These are phyloP conservation scores for Arbacia lixula DNA, from an alignment of 53 echinoderm and acorn worm genomes.

Conservation along the genomic window DNA sequence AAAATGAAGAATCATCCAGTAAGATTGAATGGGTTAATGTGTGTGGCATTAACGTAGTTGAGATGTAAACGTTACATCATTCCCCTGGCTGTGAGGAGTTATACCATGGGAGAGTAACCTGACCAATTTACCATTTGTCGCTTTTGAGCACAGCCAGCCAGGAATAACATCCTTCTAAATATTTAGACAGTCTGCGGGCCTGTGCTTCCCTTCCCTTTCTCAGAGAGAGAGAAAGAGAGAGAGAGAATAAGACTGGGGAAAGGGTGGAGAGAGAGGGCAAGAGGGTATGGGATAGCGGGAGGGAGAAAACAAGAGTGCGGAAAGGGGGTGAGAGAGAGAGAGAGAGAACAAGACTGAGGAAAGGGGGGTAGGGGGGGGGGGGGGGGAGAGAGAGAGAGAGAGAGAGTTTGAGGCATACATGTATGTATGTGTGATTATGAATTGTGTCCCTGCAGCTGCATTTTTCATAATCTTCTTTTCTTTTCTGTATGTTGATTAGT, in stretches of 20 bases:
- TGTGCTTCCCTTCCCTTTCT: background rate
- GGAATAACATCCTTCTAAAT: conserved; percentile 34
- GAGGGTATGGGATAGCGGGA: background rate
- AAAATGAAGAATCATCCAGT: too few relatives aligned
- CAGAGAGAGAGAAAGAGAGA: background rate
- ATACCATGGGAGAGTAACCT: too few relatives aligned
- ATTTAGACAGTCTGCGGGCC: conserved; percentile 10
- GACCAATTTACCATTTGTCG: too few relatives aligned
- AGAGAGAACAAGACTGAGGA: background rate
- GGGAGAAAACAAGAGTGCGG: background rate
- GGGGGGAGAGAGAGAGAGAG: background rate
- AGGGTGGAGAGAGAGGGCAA: background rate
- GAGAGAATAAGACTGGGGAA: background rate
- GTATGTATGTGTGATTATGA: too few relatives aligned
- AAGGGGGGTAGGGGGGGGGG: background rate
- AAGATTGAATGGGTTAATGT: too few relatives aligned
- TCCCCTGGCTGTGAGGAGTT: too few relatives aligned
- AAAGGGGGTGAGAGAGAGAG: background rate
- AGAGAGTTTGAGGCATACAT: background rate
- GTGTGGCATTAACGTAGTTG: too few relatives aligned
- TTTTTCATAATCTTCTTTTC: too few relatives aligned
- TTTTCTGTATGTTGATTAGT: too few relatives aligned
- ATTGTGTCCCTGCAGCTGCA: too few relatives aligned
- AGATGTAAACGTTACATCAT: too few relatives aligned
- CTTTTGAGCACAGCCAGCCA: too few relatives aligned